Base-by-base conservation (phyloP, 23 tunicate genomes). In the Styela clava region DNA sequence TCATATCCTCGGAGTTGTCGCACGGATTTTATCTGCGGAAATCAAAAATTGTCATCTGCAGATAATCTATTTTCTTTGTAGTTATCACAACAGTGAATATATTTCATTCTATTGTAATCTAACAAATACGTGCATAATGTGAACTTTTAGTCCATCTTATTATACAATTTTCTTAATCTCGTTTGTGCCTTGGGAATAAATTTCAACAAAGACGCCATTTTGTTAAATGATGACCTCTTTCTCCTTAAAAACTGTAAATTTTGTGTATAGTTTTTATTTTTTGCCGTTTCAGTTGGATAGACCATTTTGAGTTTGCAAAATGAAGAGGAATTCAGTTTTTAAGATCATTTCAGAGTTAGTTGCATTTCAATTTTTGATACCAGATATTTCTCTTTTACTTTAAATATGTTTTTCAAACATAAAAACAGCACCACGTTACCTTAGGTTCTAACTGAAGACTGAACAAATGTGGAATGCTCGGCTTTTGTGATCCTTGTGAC, bases 1-100 rank as follows among this genome's bases (percentile, higher is more conserved):
- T 83, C 85, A 74, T 93, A 93, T n/a, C 93, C 98, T 68, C 79
- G 74, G 33, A 93, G 72, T 74, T 93, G 98, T 26, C 61, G 68
- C 2, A 87, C 98, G 0, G 64, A 61, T 35, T 79, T 73, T 2
- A 92, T 88, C 97, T 92, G 64, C 7, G 56, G n/a, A 77, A 44
- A 69, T 0, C 31, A 36, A 51, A 1, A 18, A 32, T n/a, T 28
- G 23, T 67, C 83, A 18, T 0, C 19, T 25, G 22, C 28, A 1
- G 35, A 61, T 22, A 22, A 25, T 0, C 29, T 19, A 0, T n/a
- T 23, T 23, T 69, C n/a, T 22, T n/a, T n/a, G 20, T 22, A 0
- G 1, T 22, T 22, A 69, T 23, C 74, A 1, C 24, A 22, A 25
- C 1, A 22, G 20, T 25, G 74, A 16, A 1, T 69, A 0, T 69